Base-by-base conservation (phyloP, 2,113 vertebrate genomes). In the Marmota monax region DNA sequence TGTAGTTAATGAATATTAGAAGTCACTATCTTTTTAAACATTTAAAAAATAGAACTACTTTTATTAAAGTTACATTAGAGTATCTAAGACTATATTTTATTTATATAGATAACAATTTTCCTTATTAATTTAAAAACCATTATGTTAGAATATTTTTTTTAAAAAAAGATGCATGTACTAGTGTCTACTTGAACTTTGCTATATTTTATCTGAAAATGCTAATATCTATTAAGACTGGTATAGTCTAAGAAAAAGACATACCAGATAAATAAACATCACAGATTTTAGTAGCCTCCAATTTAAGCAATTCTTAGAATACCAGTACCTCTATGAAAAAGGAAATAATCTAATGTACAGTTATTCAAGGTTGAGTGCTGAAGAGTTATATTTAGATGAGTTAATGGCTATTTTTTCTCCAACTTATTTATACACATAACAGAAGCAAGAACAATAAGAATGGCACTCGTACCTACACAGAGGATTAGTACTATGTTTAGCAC, bases 201-300 rank as follows among this genome's bases (percentile, higher is more conserved):
- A 65, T 76, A 79, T 87, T 95, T 96, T 90, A 92, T 83, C 78
- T 92, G 53, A 88, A 92, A 97, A 97, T 77, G 22, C 34, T 84
- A 85, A 34, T 32, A 95, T 63, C 12, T 92, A 88, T 88, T 80
- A 74, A 90, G 48, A 37, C 27, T 84, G 58, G 51, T 73, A 96
- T 48, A 74, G 48, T 82, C 51, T 70, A 83, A 77, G 39, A 69
- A 72, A 92, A 95, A 85, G 63, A 96, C 6, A 48, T 56, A 87
- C 1, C 48, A 89, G 27, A 69, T 84, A 95, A 82, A 74, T 86
- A 88, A 92, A 96, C 58, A 74, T 17, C 58, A 87, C 42, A 39
- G 13, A 72, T 51, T 86, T 96, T 76, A 42, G 14, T 90, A 85
- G 73, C 13, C n/a, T 96, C 29, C 92, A 79, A 67, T 84, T 92